Percentiles rank a stretch among this genome's conserved stretches.
phyloP scores from a whole-genome alignment of 2,797 vertebrate genomes.

The Delichon dasypus region DNA sequence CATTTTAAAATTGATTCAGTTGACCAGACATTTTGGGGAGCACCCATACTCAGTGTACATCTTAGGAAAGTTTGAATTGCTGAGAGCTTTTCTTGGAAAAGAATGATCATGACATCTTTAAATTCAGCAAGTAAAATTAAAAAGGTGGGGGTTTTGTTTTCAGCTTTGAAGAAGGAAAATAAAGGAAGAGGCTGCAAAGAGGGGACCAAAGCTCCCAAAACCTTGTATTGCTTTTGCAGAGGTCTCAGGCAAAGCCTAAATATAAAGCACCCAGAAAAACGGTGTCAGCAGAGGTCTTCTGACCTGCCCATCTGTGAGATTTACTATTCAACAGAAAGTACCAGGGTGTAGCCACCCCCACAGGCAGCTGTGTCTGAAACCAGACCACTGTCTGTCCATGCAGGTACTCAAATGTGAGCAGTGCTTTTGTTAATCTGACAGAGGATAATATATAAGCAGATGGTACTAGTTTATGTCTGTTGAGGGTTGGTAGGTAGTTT shows the following conservation, averaged over 20 bases:
- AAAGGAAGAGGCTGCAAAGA: neutral
- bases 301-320: neutral
- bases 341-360: neutral
- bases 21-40: fast-evolving
- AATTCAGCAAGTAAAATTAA: neutral
- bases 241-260: neutral
- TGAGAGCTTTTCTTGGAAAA: neutral
- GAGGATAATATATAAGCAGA: neutral
- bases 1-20: neutral
- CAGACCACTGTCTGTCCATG: neutral
- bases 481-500: neutral
- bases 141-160: fast-evolving
- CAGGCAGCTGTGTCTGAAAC: neutral
- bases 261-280: neutral
- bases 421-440: neutral
- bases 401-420: neutral
- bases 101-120: neutral
- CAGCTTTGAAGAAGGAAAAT: neutral
- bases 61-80: neutral
- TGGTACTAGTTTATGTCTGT: neutral
- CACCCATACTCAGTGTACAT: fast-evolving
- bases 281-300: neutral
- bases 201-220: neutral
- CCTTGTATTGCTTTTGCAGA: neutral
- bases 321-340: neutral